Percentiles rank a stretch among this genome's conserved stretches.
Evolutionary conservation across 2,888 invertebrate genomes (phyloP).

Genomic region (Morinoia aosen): DNA sequence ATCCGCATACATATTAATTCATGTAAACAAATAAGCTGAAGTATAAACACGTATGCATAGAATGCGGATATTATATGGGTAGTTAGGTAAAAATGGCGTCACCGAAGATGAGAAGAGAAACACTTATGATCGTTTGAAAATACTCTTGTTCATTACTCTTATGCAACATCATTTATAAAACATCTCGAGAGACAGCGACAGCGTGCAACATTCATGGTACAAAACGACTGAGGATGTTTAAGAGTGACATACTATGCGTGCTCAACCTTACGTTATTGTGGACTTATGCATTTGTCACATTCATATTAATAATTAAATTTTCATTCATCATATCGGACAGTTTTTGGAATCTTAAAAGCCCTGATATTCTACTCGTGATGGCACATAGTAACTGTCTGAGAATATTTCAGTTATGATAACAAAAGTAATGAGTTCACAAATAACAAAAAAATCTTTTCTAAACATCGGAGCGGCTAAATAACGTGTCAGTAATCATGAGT

Average conservation of each 20-base stretch:
- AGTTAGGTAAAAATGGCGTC: background rate
- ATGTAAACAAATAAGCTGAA: no score
- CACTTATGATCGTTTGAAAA: slow-evolving; percentile 26
- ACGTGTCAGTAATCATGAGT: background rate
- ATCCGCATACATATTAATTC: no score
- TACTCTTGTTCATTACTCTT: slow-evolving; percentile 37
- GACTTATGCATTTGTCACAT: slow-evolving; percentile 15
- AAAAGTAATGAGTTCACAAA: background rate
- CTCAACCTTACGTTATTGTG: slow-evolving; percentile 12
- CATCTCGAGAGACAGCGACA: slow-evolving; percentile 19
- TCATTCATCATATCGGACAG: background rate
- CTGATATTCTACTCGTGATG: background rate
- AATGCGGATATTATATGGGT: no score
- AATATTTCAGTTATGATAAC: background rate
- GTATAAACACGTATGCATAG: no score
- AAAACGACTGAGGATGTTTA: slow-evolving; percentile 36
- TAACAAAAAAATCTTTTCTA: background rate
- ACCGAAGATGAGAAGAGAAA: background rate
- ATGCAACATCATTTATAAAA: slow-evolving; percentile 50
- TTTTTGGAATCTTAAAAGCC: background rate
- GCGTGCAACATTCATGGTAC: slow-evolving; percentile 46
- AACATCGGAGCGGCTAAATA: background rate
- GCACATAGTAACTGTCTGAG: background rate
- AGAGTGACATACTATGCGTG: slow-evolving; percentile 32
- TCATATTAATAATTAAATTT: background rate